Evolutionary conservation across 2,888 invertebrate genomes (phyloP), one percentile per base, ranked within the genome.

Genomic region (Ormyrus pomaceus): DNA sequence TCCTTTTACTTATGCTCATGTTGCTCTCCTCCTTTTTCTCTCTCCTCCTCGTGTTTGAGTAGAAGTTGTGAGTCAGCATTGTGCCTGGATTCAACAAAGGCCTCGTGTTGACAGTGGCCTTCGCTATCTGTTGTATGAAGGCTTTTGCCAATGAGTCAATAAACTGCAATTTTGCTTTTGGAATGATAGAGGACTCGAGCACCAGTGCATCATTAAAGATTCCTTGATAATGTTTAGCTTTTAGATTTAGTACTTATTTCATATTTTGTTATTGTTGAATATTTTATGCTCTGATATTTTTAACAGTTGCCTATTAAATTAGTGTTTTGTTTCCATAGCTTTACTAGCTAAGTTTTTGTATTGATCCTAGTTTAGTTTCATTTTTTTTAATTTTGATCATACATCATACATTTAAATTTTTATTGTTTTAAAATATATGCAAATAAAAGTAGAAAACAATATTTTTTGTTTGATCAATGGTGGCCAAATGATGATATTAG

Each of bases 21-120:
- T 51, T 69, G 19, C 50, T 61, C 19, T 51, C 10, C n/a, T 51
- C n/a, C 19, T 51, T 58, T 64, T 59, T 19, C 48, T 56, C 51
- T 55, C 11, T 65, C 56, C 62, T 62, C 10, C 45, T 58, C 65
- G 45, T 61, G 46, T 34, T 46, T 6, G n/a, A 53, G 51, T 34
- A 73, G 10, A 53, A 55, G 45, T 70, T 68, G 58, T 74, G 66
- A 75, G 69, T 81, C 58, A 55, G 74, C 62, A 48, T 64, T 62
- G 69, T n/a, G n/a, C 51, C 68, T 74, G 56, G 45, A 62, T 69
- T 58, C n/a, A 19, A 61, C 64, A 70, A 70, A 77, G 70, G 51
- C 64, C 59, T 66, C 48, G 48, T 62, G 68, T 72, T 78, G 78
- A 78, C 79, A 75, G 46, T 75, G 58, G 69, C 51, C 69, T 75